Evolutionary conservation across 2,113 vertebrate genomes (phyloP), one percentile per base, ranked within the genome.

Genomic region (Gavialis gangeticus): DNA sequence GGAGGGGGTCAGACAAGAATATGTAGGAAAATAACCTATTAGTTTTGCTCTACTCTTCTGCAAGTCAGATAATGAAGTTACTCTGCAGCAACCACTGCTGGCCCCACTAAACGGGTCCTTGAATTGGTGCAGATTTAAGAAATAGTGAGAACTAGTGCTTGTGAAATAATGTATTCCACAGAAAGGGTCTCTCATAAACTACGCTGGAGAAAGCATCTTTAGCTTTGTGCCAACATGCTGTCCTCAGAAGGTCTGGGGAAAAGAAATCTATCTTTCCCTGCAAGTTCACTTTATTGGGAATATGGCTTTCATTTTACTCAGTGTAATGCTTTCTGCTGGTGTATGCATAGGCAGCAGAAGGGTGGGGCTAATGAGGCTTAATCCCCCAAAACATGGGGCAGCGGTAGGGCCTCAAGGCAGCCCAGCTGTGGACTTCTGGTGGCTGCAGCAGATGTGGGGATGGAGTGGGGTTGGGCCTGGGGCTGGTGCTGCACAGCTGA

Each of bases 281-380:
- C 12, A 5, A 30, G 9, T 7, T 15, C 34, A 15, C 14, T 34
- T 78, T 54, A 2, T 59, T 4, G 14, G 34, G 34, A 30, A 24
- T 24, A 46, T 46, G 13, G 4, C 0, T n/a, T 82, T 69, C 8
- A 17, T 88, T 86, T 96, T 95, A 15, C 11, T 56, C 94, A 24
- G 80, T 17, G 75, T 62, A 56, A 62, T 92, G 96, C 96, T 95
- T 95, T 95, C 96, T 97, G 71, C 87, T 95, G 96, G 93, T 34
- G 4, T 25, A 3, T 2, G 0, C 8, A 15, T 60, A 8, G 12
- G 8, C 8, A 73, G 69, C 46, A 8, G 9, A 46, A 46, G 46
- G 46, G 46, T 7, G 9, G 46, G 46, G 46, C 46, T 46, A 46
- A 46, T 46, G 46, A 2, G 9, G 7, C 46, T 46, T 46, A 46